A percentile compares a stretch with the other conserved stretches of the same genome.
Evolutionary conservation across 2,888 invertebrate genomes (phyloP).

Genomic region (Orthosia gracilis): DNA sequence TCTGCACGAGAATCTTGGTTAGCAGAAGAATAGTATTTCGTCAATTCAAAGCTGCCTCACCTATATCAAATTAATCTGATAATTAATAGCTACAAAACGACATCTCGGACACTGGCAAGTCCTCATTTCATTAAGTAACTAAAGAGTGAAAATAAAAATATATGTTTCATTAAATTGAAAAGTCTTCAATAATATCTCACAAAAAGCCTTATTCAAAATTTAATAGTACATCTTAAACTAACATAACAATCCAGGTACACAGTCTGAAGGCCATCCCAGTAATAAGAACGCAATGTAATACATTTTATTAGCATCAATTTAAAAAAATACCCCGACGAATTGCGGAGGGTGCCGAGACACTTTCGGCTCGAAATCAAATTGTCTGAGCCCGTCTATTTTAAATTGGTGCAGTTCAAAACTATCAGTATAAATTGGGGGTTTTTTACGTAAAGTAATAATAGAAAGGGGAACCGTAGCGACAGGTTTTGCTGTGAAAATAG

Average conservation of each 20-base stretch:
- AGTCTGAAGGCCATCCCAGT: conserved; percentile 20
- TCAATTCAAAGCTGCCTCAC: neutral
- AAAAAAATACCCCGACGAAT: conserved; percentile 65
- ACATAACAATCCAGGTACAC: conserved; percentile 31
- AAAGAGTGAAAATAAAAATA: neutral
- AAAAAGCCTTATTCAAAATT: conserved; percentile 11
- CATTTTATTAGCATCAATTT: conserved; percentile 69
- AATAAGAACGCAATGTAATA: conserved; percentile 65
- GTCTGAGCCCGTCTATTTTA: conserved; percentile 49
- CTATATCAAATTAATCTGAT: neutral
- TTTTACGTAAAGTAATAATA: conserved; percentile 23
- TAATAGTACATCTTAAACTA: conserved; percentile 19
- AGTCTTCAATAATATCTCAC: neutral
- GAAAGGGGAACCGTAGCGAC: neutral
- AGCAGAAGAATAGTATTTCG: neutral
- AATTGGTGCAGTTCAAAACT: conserved; percentile 54
- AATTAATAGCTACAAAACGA: neutral
- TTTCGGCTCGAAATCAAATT: conserved; percentile 62
- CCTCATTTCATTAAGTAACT: neutral
- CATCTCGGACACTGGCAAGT: neutral
- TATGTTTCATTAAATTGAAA: conserved; percentile 4
- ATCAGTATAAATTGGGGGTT: conserved; percentile 46
- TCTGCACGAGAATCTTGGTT: neutral
- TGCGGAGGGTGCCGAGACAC: conserved; percentile 50
- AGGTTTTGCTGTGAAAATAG: neutral